Base-by-base conservation (phyloP, 2,113 vertebrate species). In the Eptesicus fuscus region DNA sequence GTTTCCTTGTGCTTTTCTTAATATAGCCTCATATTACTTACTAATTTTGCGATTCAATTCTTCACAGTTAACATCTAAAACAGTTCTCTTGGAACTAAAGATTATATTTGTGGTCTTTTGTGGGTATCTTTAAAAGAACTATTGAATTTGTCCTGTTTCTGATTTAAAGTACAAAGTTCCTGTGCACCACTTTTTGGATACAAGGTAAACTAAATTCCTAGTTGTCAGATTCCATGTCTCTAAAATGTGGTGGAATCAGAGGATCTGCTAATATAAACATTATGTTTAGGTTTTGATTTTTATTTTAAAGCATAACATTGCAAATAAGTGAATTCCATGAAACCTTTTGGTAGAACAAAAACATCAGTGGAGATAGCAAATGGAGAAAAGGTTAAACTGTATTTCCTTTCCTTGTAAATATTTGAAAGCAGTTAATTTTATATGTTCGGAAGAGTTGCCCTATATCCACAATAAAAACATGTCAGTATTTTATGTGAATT, bases 351-450 rank as follows among this genome's bases (percentile, higher is more conserved):
- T 95, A 95, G 51, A 96, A 71, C 94, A 90, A 90, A 96, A 95
- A 83, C 61, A 96, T 85, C 9, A 78, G 47, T 80, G 91, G 69
- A 97, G 90, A 94, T 40, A 96, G 94, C 30, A 7, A 82, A 97
- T 44, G 92, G 95, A 93, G 93, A 97, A 98, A 96, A 32, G 83
- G 96, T 98, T 97, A 98, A 97, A 86, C 40, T 20, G 40, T 88
- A 88, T 97, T 98, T 98, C 95, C 97, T 97, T 96, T 97, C 95
- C 95, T 97, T 93, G 96, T 65, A 82, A 97, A 96, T 96, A 89
- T 97, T 97, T 98, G 97, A 98, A 98, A 97, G 96, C 97, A 97
- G 96, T 97, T 98, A 98, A 98, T 98, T 98, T 98, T 97, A 95
- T 97, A 97, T 91, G 97, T 96, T 94, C 78, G 5, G 85, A 97